Evolutionary conservation across 2,888 invertebrate species (phyloP).

Genomic region (Platypus cylindrus): DNA sequence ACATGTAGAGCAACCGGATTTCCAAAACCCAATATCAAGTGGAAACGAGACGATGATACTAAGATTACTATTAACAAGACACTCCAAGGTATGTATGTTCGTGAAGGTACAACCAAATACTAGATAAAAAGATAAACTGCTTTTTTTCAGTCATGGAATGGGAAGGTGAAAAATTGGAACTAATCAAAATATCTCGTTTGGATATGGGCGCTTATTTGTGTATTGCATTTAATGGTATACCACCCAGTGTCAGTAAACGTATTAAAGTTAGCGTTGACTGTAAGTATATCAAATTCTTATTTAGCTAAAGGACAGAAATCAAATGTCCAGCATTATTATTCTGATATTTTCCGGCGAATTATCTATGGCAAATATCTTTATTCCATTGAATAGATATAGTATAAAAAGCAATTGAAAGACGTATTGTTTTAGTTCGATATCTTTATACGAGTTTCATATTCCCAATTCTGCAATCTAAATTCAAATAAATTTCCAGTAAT

Average conservation of each 20-base stretch:
- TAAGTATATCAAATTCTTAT: too few species aligned
- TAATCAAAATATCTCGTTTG: constrained; percentile 71
- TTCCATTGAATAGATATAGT: constrained; percentile 1
- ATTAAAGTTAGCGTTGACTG: constrained; percentile 91
- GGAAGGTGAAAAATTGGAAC: constrained; percentile 73
- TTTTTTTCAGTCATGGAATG: constrained; percentile 59
- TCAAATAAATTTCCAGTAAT: constrained; percentile 17
- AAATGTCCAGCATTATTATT: too few species aligned
- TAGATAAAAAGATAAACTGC: constrained; percentile 1
- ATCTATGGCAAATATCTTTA: constrained; percentile 3
- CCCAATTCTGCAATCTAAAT: constrained; percentile 17
- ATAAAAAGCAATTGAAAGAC: constrained; percentile 8
- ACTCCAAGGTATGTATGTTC: constrained; percentile 46
- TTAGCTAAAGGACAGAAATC: too few species aligned
- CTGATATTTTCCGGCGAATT: too few species aligned
- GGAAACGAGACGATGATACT: constrained; percentile 82
- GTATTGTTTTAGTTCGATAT: constrained; percentile 15
- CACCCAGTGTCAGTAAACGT: constrained; percentile 80
- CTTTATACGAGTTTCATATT: constrained; percentile 17
- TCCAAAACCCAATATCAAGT: constrained; percentile 78
- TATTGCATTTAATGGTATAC: constrained; percentile 81
- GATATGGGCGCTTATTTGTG: constrained; percentile 90
- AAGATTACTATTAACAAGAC: constrained; percentile 79
- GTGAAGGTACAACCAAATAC: not conserved
- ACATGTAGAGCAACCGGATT: constrained; percentile 83